Evolutionary conservation across 2,797 vertebrate species (phyloP).

Genomic region (Salmo trutta): DNA sequence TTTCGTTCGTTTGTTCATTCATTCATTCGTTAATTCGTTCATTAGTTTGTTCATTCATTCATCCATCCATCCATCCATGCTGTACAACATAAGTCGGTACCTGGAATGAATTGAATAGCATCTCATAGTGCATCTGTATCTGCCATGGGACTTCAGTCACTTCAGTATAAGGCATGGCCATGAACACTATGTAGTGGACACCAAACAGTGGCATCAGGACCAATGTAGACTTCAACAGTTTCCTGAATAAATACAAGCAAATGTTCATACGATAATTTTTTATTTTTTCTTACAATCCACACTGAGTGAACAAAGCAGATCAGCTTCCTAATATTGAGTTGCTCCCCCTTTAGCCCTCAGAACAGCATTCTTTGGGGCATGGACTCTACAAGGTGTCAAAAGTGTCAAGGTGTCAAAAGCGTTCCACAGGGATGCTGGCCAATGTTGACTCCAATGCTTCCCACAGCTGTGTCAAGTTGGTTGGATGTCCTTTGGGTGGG

Average conservation of each 20-base stretch:
- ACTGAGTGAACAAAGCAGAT: too few relatives aligned
- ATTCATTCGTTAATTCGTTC: background rate
- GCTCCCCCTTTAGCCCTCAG: too few relatives aligned
- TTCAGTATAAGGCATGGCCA: conserved; percentile 96
- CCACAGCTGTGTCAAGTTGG: too few relatives aligned
- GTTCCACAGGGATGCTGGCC: too few relatives aligned
- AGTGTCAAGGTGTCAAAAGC: too few relatives aligned
- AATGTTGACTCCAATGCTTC: too few relatives aligned
- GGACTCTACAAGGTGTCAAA: too few relatives aligned
- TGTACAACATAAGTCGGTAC: conserved; percentile 62
- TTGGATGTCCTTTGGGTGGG: too few relatives aligned
- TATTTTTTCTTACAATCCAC: too few relatives aligned
- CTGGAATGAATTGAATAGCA: conserved; percentile 99
- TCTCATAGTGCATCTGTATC: conserved; percentile 99
- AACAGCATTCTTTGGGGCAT: too few relatives aligned
- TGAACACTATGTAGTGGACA: conserved; percentile 97
- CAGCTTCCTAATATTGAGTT: too few relatives aligned
- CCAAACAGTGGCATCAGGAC: conserved; percentile 98
- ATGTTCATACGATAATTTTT: too few relatives aligned
- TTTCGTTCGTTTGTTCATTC: background rate
- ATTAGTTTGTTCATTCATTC: background rate
- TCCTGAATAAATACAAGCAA: conserved; percentile 68
- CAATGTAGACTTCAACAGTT: conserved; percentile 94
- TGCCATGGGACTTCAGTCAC: conserved; percentile 93
- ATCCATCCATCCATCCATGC: background rate